A percentile compares a stretch with the other conserved stretches of the same genome.
Conservation (phyloP, 2,797 vertebrate genomes). For the Gallinago solitaria region DNA sequence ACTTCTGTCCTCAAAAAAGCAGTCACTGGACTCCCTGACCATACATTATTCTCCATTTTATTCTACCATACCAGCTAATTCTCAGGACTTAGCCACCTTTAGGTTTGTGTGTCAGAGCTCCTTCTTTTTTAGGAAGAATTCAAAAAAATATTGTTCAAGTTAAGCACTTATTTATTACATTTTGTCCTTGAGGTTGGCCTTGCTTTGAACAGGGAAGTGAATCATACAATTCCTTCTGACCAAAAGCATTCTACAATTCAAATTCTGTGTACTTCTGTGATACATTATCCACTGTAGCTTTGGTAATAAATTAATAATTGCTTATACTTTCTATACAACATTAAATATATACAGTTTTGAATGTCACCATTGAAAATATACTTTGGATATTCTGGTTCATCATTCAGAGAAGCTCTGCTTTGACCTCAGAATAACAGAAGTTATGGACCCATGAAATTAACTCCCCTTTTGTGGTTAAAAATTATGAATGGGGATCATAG, state of each 20-base stretch:
- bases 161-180: background rate
- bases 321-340: conserved; percentile 7
- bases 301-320: conserved; percentile 40
- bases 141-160: background rate
- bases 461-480: background rate
- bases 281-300: background rate
- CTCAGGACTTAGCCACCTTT: background rate
- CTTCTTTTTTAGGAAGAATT: background rate
- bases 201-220: background rate
- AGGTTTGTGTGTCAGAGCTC: background rate
- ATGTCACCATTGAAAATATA: background rate
- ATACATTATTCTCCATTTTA: background rate
- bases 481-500: background rate
- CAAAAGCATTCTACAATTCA: background rate
- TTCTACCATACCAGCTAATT: background rate
- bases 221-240: background rate
- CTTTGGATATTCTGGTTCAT: background rate
- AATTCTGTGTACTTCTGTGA: background rate
- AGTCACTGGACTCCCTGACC: background rate
- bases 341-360: background rate
- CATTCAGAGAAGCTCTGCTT: background rate
- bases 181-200: background rate
- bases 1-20: background rate
- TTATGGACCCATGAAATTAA: conserved; percentile 26
- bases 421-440: conserved; percentile 33